These are phyloP conservation scores for Glyptemys insculpta DNA, from an alignment of 2,797 vertebrate genomes.

Conservation along the genomic window DNA sequence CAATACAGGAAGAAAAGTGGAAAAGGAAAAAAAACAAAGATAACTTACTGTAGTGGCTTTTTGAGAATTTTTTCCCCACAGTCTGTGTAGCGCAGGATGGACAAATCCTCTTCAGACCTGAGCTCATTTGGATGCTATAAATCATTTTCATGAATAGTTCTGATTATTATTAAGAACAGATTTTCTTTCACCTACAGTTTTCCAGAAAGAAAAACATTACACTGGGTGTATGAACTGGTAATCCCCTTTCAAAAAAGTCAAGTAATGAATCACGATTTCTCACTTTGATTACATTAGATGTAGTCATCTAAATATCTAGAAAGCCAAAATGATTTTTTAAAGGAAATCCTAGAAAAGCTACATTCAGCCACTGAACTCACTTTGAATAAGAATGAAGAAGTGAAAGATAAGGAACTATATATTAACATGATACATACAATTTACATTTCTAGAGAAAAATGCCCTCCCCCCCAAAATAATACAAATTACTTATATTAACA, in stretches of 20 bases:
- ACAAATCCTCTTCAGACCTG: neutral
- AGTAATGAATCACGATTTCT: slow-evolving; percentile 8
- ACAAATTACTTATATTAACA: neutral
- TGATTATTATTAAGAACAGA: neutral
- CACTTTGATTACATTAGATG: neutral
- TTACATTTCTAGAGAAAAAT: too few relatives aligned
- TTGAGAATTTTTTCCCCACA: neutral
- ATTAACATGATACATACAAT: neutral
- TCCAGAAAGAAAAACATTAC: slow-evolving; percentile 13
- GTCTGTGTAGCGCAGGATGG: too few relatives aligned
- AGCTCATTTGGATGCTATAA: neutral
- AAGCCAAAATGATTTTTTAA: neutral
- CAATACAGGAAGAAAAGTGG: neutral
- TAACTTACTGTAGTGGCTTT: neutral
- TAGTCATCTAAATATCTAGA: neutral
- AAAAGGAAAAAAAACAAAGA: slow-evolving; percentile 14
- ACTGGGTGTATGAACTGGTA: neutral
- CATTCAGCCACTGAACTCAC: neutral
- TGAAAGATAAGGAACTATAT: slow-evolving; percentile 7
- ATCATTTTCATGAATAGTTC: slow-evolving; percentile 2
- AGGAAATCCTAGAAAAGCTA: neutral
- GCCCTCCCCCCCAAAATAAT: neutral
- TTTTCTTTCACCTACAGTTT: slow-evolving; percentile 36
- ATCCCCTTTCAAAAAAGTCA: neutral
- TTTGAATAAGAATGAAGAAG: neutral